Conservation (phyloP, 2,797 vertebrate species). For the Sebastes hopkinsi region DNA sequence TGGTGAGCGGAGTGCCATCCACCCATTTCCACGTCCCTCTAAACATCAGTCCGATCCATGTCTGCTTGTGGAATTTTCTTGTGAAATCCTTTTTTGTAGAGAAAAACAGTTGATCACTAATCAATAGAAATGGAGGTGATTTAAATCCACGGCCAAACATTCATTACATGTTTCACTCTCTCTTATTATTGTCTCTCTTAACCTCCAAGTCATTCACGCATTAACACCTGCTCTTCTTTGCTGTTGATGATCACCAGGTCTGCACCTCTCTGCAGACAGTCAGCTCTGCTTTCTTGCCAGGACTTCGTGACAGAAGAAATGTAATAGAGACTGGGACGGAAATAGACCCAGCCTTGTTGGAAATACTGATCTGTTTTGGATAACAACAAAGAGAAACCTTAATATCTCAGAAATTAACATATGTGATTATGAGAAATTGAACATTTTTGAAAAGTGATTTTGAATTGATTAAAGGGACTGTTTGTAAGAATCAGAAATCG, state of each 20-base stretch:
- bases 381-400: not conserved
- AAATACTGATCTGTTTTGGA: constrained; percentile 18
- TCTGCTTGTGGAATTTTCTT: not conserved
- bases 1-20: constrained; percentile 24
- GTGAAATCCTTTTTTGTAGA: constrained; percentile 35
- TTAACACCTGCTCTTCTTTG: constrained; percentile 42
- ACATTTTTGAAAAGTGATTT: not conserved
- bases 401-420: not conserved
- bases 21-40: constrained; percentile 43
- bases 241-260: constrained; percentile 58
- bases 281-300: constrained; percentile 38
- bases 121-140: not conserved
- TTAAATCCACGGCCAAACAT: not conserved
- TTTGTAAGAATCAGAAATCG: no score
- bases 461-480: not conserved
- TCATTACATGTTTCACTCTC: not conserved
- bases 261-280: constrained; percentile 38
- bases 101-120: not conserved
- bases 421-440: not conserved
- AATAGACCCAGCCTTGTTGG: constrained; percentile 39
- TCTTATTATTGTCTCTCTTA: not conserved
- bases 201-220: not conserved
- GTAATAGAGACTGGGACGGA: constrained; percentile 48
- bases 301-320: constrained; percentile 20
- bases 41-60: constrained; percentile 53